A percentile compares a stretch with the other conserved stretches of the same genome.
phyloP scores from a whole-genome alignment of 2,888 invertebrate genomes.

The Emmelina monodactyla region DNA sequence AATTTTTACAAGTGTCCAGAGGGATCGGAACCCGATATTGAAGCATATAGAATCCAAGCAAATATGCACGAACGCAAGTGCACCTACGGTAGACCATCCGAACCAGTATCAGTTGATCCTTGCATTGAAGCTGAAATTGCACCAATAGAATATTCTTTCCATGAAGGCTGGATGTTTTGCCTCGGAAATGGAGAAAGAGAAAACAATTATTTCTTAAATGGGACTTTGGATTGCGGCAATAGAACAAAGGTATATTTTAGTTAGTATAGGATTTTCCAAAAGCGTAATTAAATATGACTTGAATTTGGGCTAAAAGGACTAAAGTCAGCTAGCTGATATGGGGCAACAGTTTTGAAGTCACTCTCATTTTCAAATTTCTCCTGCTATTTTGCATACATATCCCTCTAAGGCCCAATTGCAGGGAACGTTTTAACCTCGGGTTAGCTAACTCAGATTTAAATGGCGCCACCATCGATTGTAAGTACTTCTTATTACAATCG shows the following conservation, averaged over 20 bases:
- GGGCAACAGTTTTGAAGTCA: neutral
- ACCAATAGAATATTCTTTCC: conserved; percentile 53
- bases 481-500: no score
- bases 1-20: conserved; percentile 48
- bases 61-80: conserved; percentile 56
- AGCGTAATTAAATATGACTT: no score
- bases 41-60: conserved; percentile 45
- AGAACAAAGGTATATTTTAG: conserved; percentile 38
- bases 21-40: conserved; percentile 48
- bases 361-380: neutral
- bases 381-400: no score
- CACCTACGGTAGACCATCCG: conserved; percentile 35
- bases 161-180: conserved; percentile 60
- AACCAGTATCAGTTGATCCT: conserved; percentile 39
- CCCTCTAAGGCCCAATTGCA: no score
- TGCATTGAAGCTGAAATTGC: conserved; percentile 58
- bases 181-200: conserved; percentile 54
- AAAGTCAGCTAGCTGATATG: no score
- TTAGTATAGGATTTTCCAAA: no score
- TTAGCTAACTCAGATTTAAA: neutral
- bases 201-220: conserved; percentile 52
- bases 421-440: no score
- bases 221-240: conserved; percentile 53
- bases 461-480: neutral
- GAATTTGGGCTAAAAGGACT: no score